Base-by-base conservation (phyloP, 2,113 vertebrate genomes). In the Lepus timidus region DNA sequence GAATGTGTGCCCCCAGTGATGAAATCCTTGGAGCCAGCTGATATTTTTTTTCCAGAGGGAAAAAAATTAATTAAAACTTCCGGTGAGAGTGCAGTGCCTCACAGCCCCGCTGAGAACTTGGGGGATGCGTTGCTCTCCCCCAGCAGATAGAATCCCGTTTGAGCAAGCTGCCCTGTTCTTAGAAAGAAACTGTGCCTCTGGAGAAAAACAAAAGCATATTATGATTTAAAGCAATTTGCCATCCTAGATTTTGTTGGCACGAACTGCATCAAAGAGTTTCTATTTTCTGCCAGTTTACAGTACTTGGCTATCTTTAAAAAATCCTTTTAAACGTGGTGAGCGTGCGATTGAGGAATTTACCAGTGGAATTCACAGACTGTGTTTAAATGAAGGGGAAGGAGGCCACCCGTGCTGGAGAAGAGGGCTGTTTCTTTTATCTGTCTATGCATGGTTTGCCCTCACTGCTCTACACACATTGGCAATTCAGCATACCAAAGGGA, bases 41-140 rank as follows among this genome's bases (percentile, higher is more conserved):
- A 62, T 90, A 82, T 92, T 98, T 97, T 96, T 36, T 93, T 81
- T 95, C 94, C 67, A 27, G 71, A 85, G 31, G 39, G 5, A 58
- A 58, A 87, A 85, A 97, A 94, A 97, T 91, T 86, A 71, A 94
- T 92, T 31, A 90, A 11, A 95, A 95, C 93, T 96, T 91, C n/a
- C 51, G 22, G 6, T 67, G 67, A 36, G 81, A 84, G 91, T 73
- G 76, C 58, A 49, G 67, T 58, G 20, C 92, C 85, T 68, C 29
- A n/a, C n/a, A 44, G 44, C 49, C 90, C 58, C 52, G 67, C 74
- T 31, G 68, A 51, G 27, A 93, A 96, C 84, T 67, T 67, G 49
- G 27, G 88, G 84, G 52, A 90, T 96, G 83, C 74, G 44, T 44
- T 44, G 44, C 44, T 44, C 44, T 44, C 44, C 44, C 39, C 44